phyloP scores from a whole-genome alignment of 2,888 invertebrate genomes.

The Rapana venosa region DNA sequence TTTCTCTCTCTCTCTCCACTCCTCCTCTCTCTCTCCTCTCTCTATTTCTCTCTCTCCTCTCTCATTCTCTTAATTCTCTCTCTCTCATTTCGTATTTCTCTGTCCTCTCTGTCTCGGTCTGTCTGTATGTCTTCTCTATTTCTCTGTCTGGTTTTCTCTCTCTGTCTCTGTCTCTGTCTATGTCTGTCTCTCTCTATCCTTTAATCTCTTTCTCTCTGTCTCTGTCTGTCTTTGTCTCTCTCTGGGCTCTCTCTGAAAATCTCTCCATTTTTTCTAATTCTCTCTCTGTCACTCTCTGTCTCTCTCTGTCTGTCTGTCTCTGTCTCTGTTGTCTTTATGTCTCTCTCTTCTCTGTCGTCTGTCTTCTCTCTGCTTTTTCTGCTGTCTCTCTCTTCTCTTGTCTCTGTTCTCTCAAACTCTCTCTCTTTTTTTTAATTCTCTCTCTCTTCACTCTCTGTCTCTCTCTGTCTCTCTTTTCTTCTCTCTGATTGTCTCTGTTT shows the following conservation, averaged over 20 bases:
- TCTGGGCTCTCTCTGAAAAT: no score
- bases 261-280: neutral
- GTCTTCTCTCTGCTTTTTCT: no score
- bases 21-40: no score
- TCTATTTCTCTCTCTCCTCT: neutral
- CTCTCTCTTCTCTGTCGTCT: no score
- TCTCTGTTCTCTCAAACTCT: no score
- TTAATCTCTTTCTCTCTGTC: no score
- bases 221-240: neutral
- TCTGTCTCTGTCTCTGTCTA: no score
- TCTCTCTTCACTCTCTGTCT: neutral
- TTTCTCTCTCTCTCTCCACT: neutral
- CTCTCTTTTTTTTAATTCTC: no score
- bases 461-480: neutral
- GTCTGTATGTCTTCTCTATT: neutral
- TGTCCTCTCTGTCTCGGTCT: neutral
- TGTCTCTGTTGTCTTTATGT: neutral
- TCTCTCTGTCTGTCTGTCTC: neutral
- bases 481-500: no score
- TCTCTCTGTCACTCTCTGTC: neutral
- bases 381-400: no score
- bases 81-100: neutral
- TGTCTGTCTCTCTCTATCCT: no score
- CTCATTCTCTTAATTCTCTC: neutral
- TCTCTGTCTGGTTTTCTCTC: neutral